Conservation (phyloP, 2,113 vertebrate genomes). For the Alouatta palliata region DNA sequence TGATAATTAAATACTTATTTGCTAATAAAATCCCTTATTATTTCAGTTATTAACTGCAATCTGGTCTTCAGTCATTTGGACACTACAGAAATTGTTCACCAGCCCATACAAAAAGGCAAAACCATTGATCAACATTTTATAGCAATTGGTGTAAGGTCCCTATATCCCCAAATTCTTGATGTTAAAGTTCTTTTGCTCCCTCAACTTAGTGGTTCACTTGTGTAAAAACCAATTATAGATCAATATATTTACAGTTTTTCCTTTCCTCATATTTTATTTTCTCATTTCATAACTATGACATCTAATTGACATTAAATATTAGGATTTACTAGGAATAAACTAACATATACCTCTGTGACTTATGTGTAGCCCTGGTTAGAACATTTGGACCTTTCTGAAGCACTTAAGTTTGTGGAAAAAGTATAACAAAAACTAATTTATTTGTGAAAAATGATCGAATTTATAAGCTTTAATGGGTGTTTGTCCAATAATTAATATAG, state of each 20-base stretch:
- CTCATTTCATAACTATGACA: not conserved
- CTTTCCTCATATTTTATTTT: not conserved
- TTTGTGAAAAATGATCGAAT: conserved; percentile 14
- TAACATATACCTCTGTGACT: not conserved
- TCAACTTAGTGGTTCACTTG: not conserved
- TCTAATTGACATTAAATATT: conserved; percentile 2
- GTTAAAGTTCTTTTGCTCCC: not conserved
- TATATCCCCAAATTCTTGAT: not conserved
- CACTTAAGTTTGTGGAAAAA: conserved; percentile 29
- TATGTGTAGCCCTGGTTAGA: not conserved
- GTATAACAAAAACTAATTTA: not conserved
- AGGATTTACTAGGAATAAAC: not conserved
- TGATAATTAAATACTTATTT: not conserved
- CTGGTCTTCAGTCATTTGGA: not conserved
- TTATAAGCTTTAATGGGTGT: not conserved
- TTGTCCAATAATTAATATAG: not conserved
- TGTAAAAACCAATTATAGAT: not conserved
- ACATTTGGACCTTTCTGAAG: not conserved
- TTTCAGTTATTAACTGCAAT: not conserved
- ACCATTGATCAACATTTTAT: not conserved
- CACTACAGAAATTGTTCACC: not conserved
- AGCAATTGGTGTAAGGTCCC: not conserved
- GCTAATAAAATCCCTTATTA: not conserved
- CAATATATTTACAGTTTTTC: not conserved
- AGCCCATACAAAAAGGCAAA: not conserved